A percentile compares a stretch with the other conserved stretches of the same genome.
Evolutionary conservation across 2,888 invertebrate genomes (phyloP).

Genomic region (Diarsia mendica): DNA sequence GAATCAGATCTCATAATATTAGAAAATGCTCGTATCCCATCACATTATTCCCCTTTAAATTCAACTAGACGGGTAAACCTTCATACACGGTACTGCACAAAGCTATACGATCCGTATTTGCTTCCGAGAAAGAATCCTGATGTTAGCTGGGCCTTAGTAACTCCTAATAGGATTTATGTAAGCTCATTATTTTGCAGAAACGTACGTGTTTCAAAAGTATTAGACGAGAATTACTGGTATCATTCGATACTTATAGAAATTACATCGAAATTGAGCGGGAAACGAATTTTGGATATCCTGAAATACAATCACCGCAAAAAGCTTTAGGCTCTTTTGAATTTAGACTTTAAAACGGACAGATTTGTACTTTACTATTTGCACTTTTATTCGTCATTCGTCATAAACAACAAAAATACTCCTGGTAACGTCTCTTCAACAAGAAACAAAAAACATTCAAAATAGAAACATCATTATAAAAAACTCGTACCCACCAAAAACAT

Average conservation of each 20-base stretch:
- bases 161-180: conserved; percentile 72
- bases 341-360: neutral
- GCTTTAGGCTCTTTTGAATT: neutral
- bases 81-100: conserved; percentile 38
- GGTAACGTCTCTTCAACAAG: neutral
- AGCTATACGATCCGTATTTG: conserved; percentile 43
- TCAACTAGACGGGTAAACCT: neutral
- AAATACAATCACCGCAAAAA: neutral
- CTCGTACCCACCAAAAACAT: neutral
- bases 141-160: conserved; percentile 65
- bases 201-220: conserved; percentile 23
- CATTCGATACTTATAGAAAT: conserved; percentile 1
- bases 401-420: neutral
- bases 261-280: neutral
- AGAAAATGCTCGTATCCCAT: neutral
- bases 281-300: neutral
- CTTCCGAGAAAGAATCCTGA: conserved; percentile 58
- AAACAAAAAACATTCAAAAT: conserved; percentile 12
- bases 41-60: conserved; percentile 8
- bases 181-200: conserved; percentile 67
- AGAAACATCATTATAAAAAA: conserved; percentile 26
- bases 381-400: neutral
- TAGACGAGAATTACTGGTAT: conserved; percentile 15
- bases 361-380: too few relatives aligned
- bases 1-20: neutral